These are phyloP conservation scores for Theocolax elegans DNA, from an alignment of 1,140 invertebrate genomes.

Conservation along the genomic window DNA sequence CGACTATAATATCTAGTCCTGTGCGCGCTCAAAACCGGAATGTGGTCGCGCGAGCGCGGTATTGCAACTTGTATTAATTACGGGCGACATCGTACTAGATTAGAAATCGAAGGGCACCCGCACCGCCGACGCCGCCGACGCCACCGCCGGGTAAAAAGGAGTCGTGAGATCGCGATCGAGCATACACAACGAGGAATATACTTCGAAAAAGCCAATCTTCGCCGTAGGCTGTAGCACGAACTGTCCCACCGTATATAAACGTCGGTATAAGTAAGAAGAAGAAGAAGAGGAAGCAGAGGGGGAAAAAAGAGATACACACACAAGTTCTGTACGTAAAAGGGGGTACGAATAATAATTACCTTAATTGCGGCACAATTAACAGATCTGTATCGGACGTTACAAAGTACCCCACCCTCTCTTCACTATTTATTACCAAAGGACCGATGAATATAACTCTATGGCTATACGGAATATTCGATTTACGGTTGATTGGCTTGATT, in stretches of 20 bases:
- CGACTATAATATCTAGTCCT: slow-evolving; percentile 44
- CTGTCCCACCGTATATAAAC: slow-evolving; percentile 19
- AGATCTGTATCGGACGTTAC: slow-evolving; percentile 35
- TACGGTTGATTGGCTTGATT: slow-evolving; percentile 40
- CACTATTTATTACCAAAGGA: slow-evolving; percentile 18
- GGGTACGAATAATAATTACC: slow-evolving; percentile 42
- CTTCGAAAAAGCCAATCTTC: slow-evolving; percentile 24
- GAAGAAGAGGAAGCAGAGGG: too few species aligned
- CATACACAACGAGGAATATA: background rate
- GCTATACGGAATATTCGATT: slow-evolving; percentile 37
- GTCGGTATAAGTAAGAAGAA: too few species aligned
- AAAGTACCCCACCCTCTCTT: slow-evolving; percentile 12
- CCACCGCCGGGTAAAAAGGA: slow-evolving; percentile 46
- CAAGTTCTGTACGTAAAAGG: too few species aligned
- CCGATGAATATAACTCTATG: background rate
- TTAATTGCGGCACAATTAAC: slow-evolving; percentile 41
- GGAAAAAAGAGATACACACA: too few species aligned
- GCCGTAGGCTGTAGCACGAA: slow-evolving; percentile 28
- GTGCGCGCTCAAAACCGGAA: slow-evolving; percentile 66
- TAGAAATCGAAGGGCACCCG: slow-evolving; percentile 63
- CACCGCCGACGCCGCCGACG: too few species aligned
- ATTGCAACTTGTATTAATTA: slow-evolving; percentile 69
- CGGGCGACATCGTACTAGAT: slow-evolving; percentile 64
- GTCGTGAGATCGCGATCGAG: slow-evolving; percentile 38
- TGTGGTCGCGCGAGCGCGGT: slow-evolving; percentile 53